Evolutionary conservation across 2,888 invertebrate species (phyloP).

Genomic region (Dryobotodes eremita): DNA sequence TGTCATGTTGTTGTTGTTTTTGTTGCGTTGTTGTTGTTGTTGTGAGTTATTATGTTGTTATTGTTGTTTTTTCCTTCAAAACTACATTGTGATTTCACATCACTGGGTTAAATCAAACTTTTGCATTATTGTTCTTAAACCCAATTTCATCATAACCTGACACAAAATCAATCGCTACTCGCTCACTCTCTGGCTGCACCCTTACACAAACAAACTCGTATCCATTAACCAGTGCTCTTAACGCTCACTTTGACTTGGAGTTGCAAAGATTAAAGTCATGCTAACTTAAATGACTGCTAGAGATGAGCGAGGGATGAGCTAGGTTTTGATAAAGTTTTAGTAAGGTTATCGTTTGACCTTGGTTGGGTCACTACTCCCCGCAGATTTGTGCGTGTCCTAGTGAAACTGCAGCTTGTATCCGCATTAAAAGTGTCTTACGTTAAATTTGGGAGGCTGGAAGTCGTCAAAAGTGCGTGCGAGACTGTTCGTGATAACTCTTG

Average conservation of each 20-base stretch:
- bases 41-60: no score
- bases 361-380: neutral
- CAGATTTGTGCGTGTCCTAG: neutral
- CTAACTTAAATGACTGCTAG: slow-evolving; percentile 59
- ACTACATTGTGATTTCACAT: no score
- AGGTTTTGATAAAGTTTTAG: neutral
- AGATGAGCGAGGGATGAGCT: slow-evolving; percentile 28
- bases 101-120: no score
- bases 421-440: neutral
- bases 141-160: no score
- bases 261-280: slow-evolving; percentile 67
- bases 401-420: neutral
- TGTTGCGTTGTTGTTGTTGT: no score
- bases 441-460: no score
- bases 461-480: no score
- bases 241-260: slow-evolving; percentile 62
- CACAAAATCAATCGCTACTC: slow-evolving; percentile 18
- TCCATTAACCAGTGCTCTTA: slow-evolving; percentile 62
- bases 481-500: no score
- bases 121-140: no score
- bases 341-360: slow-evolving; percentile 9
- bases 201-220: slow-evolving; percentile 56
- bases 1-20: no score
- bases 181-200: slow-evolving; percentile 5
- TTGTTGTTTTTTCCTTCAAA: no score